Evolutionary conservation across 1,140 invertebrate genomes (phyloP).

Genomic region (Ips typographus): DNA sequence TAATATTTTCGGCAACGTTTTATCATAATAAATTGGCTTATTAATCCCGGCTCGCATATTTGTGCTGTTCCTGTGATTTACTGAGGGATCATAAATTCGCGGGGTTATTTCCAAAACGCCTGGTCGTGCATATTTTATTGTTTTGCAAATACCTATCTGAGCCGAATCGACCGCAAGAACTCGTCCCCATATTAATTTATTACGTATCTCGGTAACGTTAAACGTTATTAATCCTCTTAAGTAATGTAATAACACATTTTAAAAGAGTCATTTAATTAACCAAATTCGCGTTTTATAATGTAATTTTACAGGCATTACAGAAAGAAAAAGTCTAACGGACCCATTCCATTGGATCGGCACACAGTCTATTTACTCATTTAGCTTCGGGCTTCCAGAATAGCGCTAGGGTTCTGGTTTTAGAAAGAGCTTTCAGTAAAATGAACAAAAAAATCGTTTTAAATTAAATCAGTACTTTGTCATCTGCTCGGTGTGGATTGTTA

Average conservation of each 20-base stretch:
- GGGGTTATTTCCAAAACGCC: constrained; percentile 24
- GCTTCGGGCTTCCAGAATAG: background rate
- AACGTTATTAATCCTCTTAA: constrained; percentile 3
- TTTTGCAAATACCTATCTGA: constrained; percentile 16
- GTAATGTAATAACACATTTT: background rate
- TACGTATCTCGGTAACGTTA: background rate
- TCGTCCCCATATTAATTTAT: constrained; percentile 17
- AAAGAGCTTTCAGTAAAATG: constrained; percentile 10
- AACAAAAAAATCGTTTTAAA: constrained; percentile 10
- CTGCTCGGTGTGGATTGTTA: constrained; percentile 4
- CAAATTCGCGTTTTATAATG: background rate
- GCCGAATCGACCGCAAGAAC: constrained; percentile 6
- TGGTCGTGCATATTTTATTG: constrained; percentile 25
- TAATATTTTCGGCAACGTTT: constrained; percentile 35
- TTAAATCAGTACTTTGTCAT: constrained; percentile 13
- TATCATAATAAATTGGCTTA: constrained; percentile 37
- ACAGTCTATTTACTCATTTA: background rate
- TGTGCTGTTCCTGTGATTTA: constrained; percentile 32
- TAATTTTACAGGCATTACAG: background rate
- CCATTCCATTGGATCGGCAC: background rate
- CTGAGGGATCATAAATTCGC: constrained; percentile 29
- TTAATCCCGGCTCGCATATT: constrained; percentile 30
- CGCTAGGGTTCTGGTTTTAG: background rate
- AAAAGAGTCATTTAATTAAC: background rate
- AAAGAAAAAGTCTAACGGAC: background rate